These are phyloP conservation scores for Paralichthys olivaceus DNA, from an alignment of 2,113 vertebrate genomes.

Conservation along the genomic window DNA sequence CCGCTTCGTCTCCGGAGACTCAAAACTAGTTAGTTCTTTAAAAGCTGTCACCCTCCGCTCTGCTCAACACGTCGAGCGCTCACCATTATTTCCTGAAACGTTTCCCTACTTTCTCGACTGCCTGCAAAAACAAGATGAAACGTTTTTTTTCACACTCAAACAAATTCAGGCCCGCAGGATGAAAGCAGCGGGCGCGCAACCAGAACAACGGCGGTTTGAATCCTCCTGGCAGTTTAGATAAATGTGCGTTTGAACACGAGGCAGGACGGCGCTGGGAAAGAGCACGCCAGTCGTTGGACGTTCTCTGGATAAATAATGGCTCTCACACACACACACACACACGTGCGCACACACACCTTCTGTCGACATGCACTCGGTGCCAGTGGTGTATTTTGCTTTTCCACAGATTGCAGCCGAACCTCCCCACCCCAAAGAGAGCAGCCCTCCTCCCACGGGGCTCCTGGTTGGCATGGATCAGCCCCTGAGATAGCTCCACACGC, in stretches of 20 bases:
- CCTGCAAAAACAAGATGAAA: neutral
- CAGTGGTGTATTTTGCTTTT: conserved; percentile 59
- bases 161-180: neutral
- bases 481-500: conserved; percentile 28
- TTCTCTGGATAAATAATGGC: neutral
- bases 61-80: no score
- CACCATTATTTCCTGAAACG: neutral
- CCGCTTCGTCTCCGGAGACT: conserved; percentile 14
- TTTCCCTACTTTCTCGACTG: neutral
- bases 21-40: conserved; percentile 17
- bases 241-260: neutral
- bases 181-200: neutral
- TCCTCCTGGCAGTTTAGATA: neutral
- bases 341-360: conserved; percentile 55
- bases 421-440: conserved; percentile 59
- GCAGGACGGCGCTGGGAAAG: no score
- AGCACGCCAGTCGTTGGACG: neutral
- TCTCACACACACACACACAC: neutral
- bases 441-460: conserved; percentile 55
- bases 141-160: neutral
- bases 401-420: conserved; percentile 49
- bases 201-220: neutral
- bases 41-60: no score
- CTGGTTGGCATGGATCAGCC: conserved; percentile 57
- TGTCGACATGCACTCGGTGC: conserved; percentile 53